Evolutionary conservation across 64 coral and sea anemone genomes (phyloP).

Genomic region (Orbicella faveolata): DNA sequence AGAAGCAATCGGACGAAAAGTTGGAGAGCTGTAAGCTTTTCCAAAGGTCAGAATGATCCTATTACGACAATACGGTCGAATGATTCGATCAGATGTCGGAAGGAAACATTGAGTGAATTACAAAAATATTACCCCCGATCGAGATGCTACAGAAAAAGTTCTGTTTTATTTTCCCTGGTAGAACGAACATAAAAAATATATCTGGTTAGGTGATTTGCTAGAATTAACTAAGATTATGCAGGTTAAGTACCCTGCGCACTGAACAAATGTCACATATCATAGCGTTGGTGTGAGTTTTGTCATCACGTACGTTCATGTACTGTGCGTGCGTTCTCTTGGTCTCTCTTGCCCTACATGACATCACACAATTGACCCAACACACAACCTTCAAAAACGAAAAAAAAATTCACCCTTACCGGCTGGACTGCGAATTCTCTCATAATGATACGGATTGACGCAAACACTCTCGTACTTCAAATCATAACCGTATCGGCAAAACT

Average conservation of each 20-base stretch:
- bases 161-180: background rate
- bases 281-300: slow-evolving; percentile 13
- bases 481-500: slow-evolving; percentile 95
- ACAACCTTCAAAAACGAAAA: slow-evolving; percentile 18
- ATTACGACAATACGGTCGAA: background rate
- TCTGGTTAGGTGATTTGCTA: background rate
- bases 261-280: slow-evolving; percentile 5
- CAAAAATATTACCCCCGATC: slow-evolving; percentile 46
- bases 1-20: background rate
- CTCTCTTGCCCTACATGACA: slow-evolving; percentile 15
- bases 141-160: background rate
- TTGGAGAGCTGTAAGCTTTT: background rate
- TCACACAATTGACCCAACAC: slow-evolving; percentile 35
- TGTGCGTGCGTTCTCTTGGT: slow-evolving; percentile 6
- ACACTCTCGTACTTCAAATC: slow-evolving; percentile 97
- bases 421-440: slow-evolving; percentile 90
- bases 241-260: background rate
- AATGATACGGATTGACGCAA: slow-evolving; percentile 94
- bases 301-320: slow-evolving; percentile 16
- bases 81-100: background rate
- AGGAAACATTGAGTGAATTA: slow-evolving; percentile 21
- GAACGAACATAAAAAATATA: background rate
- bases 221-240: background rate
- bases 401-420: slow-evolving; percentile 67
- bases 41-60: background rate